Evolutionary conservation across 2,113 vertebrate genomes (phyloP), one percentile per base, ranked within the genome.

Genomic region (Anseranas semipalmata): DNA sequence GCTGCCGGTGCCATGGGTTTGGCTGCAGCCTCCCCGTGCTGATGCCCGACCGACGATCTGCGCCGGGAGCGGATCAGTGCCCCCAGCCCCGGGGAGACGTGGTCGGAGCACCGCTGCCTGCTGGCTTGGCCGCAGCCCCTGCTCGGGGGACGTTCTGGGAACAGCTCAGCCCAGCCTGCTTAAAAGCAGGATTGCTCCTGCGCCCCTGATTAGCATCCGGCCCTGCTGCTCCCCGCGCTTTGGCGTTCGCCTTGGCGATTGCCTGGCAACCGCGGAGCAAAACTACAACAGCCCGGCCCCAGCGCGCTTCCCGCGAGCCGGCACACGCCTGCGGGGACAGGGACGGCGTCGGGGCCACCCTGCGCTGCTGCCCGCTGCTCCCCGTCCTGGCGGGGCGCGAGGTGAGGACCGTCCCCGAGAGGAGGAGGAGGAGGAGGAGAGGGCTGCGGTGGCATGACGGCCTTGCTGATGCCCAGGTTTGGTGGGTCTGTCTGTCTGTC

Each of bases 251-350:
- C 96, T 94, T 98, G 97, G 67, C 97, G 98, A 99, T 99, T 98
- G 95, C 99, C 97, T 99, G 98, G 99, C 99, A 99, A 99, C 99
- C 97, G 92, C 95, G 73, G 97, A 98, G 98, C 98, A 97, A 98
- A 99, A 98, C 98, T 98, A 97, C 98, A 99, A 98, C 98, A 98
- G 98, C 97, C 96, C 87, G 35, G 96, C 80, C 97, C 63, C 68
- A 93, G 96, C 79, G 56, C 91, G 96, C 84, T 96, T 86, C 88
- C 95, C 11, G 56, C 21, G 16, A 74, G 71, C 18, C 2, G 0
- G 10, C 82, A 28, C 52, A 68, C 71, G 62, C 39, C 81, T 73
- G 84, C 37, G 27, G 45, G 2, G 3, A 8, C 3, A 2, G 59
- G 78, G 52, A 53, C 0, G 2, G 71, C 20, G 35, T 6, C 1